Evolutionary conservation across 2,113 vertebrate genomes (phyloP).

Genomic region (Apteryx mantelli): DNA sequence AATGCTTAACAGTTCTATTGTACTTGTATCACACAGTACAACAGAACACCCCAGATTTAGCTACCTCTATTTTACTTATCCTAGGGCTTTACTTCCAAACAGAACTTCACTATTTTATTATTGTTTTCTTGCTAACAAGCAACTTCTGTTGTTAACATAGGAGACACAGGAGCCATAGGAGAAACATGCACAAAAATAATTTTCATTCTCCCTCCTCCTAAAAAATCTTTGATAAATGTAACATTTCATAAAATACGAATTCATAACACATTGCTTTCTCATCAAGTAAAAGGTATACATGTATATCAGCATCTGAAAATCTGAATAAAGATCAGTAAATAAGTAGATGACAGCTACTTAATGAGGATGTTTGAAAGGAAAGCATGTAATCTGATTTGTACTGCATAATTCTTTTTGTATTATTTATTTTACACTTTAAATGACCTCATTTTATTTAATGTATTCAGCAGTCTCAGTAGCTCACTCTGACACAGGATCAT

Average conservation of each 20-base stretch:
- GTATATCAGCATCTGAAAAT: conserved; percentile 4
- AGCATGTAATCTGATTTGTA: conserved; percentile 41
- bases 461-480: background rate
- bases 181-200: background rate
- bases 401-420: conserved; percentile 31
- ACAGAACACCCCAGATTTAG: background rate
- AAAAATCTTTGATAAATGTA: background rate
- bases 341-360: conserved; percentile 19
- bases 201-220: background rate
- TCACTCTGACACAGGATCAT: background rate
- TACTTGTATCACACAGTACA: background rate
- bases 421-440: conserved; percentile 44
- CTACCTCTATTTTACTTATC: background rate
- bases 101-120: background rate
- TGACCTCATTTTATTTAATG: conserved; percentile 26
- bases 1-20: background rate
- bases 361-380: background rate
- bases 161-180: background rate
- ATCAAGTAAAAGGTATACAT: conserved; percentile 2
- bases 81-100: background rate
- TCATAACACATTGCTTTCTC: background rate
- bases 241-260: conserved; percentile 29
- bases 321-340: background rate
- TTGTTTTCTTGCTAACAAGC: background rate
- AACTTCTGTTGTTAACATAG: background rate